Base-by-base conservation (phyloP, 2,113 vertebrate genomes). In the Nesoenas mayeri region DNA sequence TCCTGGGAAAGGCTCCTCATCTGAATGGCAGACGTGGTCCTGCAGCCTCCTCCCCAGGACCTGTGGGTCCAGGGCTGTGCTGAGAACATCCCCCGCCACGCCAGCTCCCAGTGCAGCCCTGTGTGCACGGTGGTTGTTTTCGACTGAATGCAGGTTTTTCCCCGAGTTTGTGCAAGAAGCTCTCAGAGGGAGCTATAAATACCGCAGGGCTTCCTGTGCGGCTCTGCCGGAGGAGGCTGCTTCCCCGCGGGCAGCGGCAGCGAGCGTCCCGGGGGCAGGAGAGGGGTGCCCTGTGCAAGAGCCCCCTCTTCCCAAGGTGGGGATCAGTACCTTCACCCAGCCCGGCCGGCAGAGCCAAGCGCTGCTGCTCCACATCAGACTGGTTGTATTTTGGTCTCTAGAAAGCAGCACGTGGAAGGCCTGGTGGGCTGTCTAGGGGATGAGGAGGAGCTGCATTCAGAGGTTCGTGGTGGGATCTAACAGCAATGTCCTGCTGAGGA, bases 111-210 rank as follows among this genome's bases (percentile, higher is more conserved):
- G 31, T 5, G 62, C 88, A 74, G 73, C 65, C 20, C 81, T 17
- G 67, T 54, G 18, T 61, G 57, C 69, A 29, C 0, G 2, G 64
- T 25, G 58, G 67, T 70, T 89, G 95, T 83, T 85, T 90, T 38
- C 66, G 36, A 88, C 67, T 1, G 34, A 44, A 34, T 2, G 71
- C 0, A 71, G 75, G 82, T 94, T 96, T 79, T 88, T 38, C 91
- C 91, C 93, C 65, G 5, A 40, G 88, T 83, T 90, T 83, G 82
- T 78, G 95, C 90, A 40, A 47, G 38, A 11, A 0, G 8, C 69
- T 78, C 65, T 89, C 79, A 48, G 93, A 38, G 69, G 6, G 40
- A 48, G 69, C 93, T 95, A 91, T 90, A 96, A 96, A 94, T 94
- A 96, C 89, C 56, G 4, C 56, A 14, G 67, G 1, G 91, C 79